Base-by-base conservation (phyloP, 2,113 vertebrate species). In the Corydoras sp. region DNA sequence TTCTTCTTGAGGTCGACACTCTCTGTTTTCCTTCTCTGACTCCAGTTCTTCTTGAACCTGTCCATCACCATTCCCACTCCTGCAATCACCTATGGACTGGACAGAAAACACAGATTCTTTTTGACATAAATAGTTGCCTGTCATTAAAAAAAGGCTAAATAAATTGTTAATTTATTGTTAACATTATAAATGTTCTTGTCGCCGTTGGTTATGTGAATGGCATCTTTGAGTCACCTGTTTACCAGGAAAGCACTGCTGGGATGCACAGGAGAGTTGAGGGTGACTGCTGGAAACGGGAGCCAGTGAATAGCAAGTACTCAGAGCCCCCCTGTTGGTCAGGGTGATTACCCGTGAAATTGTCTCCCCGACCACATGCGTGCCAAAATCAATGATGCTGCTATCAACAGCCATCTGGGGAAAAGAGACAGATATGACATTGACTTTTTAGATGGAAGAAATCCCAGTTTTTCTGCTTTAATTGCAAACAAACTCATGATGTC, bases 331-430 rank as follows among this genome's bases (percentile, higher is more conserved):
- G 81, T 98, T 99, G 80, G 86, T 93, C 88, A 99, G 81, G 12
- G 80, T 94, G 89, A 99, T 80, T 70, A 78, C 73, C 82, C 73
- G 89, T 79, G 91, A 90, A 74, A 93, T 81, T 48, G 85, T 93
- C 81, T 98, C 91, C 43, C 95, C 95, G 69, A 98, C 91, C 73
- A 94, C 84, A 4, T 92, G 91, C 67, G 87, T 90, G 69, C 95
- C 95, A 14, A 98, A 97, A 82, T 95, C 89, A 71, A 99, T 77
- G 79, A 90, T 82, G 77, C 88, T 84, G 80, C 85, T 90, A 89
- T 97, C 94, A 4, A 98, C 88, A 60, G 91, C 87, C 80, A 94
- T 83, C 96, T 99, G 86, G 56, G 80, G 71, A 59, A 80, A 77
- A 77, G 49, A 62, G 13, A 35, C 32, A 68, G 58, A 71, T 62